Evolutionary conservation across 2,888 invertebrate species (phyloP), one percentile per base, ranked within the genome.

Genomic region (Pammene aurita): DNA sequence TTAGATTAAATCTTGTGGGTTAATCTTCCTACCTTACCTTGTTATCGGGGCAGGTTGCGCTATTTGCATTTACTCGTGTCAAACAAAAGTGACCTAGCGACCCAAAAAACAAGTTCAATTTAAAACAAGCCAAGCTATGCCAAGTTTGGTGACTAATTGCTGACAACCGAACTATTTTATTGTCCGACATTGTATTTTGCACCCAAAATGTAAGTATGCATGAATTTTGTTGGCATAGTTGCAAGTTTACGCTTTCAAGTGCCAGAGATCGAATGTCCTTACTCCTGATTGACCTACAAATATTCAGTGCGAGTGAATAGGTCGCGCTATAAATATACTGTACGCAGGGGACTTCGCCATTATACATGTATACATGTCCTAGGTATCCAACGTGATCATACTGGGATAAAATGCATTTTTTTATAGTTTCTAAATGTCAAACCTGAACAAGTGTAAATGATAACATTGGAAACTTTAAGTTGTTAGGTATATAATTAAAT

Each of bases 261-360:
- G 11, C 26, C 26, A 38, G 11, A 50, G 61, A 13, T 35, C 38
- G 50, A 50, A 34, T 41, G 38, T 41, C 61, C 48, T 48, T 63
- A 42, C 50, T 67, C 67, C 67, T 67, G 61, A 63, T 57, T 63
- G 67, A 68, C 67, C 67, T 52, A 68, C 63, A 63, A 63, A 68
- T 50, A 57, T 57, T 16, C 55, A 14, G 48, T 16, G 35, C 42
- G 62, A 62, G 61, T 38, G 55, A 62, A 57, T 52, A 57, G 67
- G 67, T 68, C 67, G 57, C 16, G 56, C 63, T 63, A 68, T 57
- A 63, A 52, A 67, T 67, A 68, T 63, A 68, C 16, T 14, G 13
- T 26, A 7, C 54, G 63, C 35, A 57, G 62, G 62, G 67, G 62
- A 50, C 57, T 57, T 44, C 18, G 34, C 9, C 41, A 14, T 35